Conservation (phyloP, 2,888 invertebrate species). For the Bedellia somnulentella region DNA sequence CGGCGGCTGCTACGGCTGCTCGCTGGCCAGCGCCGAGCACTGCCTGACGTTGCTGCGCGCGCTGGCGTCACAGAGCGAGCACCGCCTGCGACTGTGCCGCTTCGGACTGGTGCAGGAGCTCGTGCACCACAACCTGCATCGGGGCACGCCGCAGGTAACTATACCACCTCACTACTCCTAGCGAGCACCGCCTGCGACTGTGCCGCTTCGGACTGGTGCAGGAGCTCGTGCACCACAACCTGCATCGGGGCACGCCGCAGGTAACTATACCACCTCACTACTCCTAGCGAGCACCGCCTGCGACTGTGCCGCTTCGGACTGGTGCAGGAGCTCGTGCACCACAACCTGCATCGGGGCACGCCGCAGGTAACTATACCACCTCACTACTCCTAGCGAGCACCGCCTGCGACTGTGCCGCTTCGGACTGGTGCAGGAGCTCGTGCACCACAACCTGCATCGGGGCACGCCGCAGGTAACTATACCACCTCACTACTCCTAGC, state of each 20-base stretch:
- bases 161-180: constrained; percentile 83
- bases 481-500: too few species aligned
- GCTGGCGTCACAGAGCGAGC: constrained; percentile 77
- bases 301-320: constrained; percentile 82
- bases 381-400: constrained; percentile 79
- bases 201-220: constrained; percentile 77
- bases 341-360: constrained; percentile 86
- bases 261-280: constrained; percentile 84
- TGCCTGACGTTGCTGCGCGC: constrained; percentile 90
- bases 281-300: constrained; percentile 72
- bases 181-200: constrained; percentile 71
- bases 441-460: constrained; percentile 86
- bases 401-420: constrained; percentile 77
- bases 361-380: constrained; percentile 78
- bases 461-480: constrained; percentile 75
- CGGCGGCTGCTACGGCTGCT: constrained; percentile 81
- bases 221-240: constrained; percentile 87
- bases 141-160: constrained; percentile 80
- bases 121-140: constrained; percentile 86
- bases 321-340: constrained; percentile 77
- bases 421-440: constrained; percentile 77
- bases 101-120: constrained; percentile 79
- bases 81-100: constrained; percentile 74
- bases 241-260: constrained; percentile 82
- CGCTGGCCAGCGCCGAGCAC: constrained; percentile 89